Evolutionary conservation across 1,140 invertebrate species (phyloP).

Genomic region (Caenorhabditis briggsae): DNA sequence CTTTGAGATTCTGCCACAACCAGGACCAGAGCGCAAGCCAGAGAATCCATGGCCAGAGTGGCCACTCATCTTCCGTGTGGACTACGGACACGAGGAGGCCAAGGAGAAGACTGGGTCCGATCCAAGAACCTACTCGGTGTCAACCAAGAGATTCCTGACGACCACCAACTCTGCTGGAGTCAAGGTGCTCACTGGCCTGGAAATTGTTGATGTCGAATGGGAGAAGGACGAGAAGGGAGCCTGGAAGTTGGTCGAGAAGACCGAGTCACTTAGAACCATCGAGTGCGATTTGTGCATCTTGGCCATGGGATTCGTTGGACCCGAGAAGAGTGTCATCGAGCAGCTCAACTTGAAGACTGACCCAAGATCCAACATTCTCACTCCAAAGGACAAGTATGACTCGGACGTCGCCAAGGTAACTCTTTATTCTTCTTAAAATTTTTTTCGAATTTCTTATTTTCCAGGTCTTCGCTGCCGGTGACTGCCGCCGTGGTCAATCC

Average conservation of each 20-base stretch:
- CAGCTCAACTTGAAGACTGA: conserved; percentile 89
- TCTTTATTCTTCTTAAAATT: too few relatives aligned
- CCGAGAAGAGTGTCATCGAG: conserved; percentile 88
- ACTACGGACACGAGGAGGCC: conserved; percentile 98
- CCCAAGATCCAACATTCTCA: conserved; percentile 91
- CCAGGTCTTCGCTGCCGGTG: conserved; percentile 89
- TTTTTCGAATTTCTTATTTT: neutral
- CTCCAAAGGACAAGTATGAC: conserved; percentile 84
- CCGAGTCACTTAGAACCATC: conserved; percentile 84
- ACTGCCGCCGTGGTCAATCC: conserved; percentile 96
- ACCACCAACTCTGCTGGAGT: conserved; percentile 69
- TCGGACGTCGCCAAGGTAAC: conserved; percentile 87
- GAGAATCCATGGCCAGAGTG: conserved; percentile 97
- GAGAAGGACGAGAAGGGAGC: conserved; percentile 89
- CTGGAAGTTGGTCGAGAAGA: conserved; percentile 93
- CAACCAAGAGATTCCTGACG: conserved; percentile 83
- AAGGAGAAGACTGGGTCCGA: conserved; percentile 92
- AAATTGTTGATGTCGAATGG: conserved; percentile 92
- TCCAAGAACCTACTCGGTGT: conserved; percentile 91
- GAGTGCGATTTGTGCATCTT: conserved; percentile 92
- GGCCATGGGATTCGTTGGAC: conserved; percentile 98
- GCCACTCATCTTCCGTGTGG: conserved; percentile 94
- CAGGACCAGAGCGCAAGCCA: conserved; percentile 84
- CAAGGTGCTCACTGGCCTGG: conserved; percentile 85
- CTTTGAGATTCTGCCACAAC: conserved; percentile 96